Percentiles rank a stretch among this genome's conserved stretches.
Evolutionary conservation across 2,888 invertebrate genomes (phyloP).

Genomic region (Amaurobius ferox): DNA sequence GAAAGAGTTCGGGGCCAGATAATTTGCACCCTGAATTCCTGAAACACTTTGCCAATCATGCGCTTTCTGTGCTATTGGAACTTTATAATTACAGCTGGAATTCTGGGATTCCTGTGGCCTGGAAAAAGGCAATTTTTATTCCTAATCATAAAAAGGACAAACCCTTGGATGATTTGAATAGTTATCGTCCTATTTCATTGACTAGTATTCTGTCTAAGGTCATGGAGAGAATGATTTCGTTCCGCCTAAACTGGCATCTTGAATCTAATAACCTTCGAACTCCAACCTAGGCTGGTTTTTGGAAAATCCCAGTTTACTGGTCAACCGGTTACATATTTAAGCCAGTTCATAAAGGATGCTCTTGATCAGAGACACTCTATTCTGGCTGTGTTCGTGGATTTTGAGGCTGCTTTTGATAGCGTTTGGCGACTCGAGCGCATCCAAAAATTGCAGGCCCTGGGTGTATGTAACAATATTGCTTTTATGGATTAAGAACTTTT

Average conservation of each 20-base stretch:
- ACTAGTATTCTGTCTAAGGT: neutral
- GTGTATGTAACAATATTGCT: neutral
- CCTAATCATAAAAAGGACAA: neutral
- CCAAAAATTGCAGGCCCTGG: conserved; percentile 12
- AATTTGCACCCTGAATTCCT: too few species aligned
- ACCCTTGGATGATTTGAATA: neutral
- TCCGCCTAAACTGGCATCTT: neutral
- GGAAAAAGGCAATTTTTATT: neutral
- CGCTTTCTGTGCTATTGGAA: too few species aligned
- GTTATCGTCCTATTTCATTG: neutral
- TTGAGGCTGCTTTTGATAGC: conserved; percentile 13
- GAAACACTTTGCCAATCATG: too few species aligned
- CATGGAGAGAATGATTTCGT: neutral
- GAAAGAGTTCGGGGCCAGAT: too few species aligned
- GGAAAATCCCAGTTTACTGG: neutral
- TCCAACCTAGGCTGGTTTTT: conserved; percentile 9
- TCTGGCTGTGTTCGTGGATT: conserved; percentile 12
- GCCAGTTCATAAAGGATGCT: conserved; percentile 10
- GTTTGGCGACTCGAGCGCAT: conserved; percentile 17
- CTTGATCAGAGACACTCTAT: conserved; percentile 7
- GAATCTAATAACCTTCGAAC: conserved; percentile 8
- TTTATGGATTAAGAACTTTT: neutral
- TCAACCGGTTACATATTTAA: conserved; percentile 7
- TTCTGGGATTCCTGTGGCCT: neutral
- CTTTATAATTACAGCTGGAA: neutral